Evolutionary conservation across 2,888 invertebrate genomes (phyloP).

Genomic region (Hipparchia semele): DNA sequence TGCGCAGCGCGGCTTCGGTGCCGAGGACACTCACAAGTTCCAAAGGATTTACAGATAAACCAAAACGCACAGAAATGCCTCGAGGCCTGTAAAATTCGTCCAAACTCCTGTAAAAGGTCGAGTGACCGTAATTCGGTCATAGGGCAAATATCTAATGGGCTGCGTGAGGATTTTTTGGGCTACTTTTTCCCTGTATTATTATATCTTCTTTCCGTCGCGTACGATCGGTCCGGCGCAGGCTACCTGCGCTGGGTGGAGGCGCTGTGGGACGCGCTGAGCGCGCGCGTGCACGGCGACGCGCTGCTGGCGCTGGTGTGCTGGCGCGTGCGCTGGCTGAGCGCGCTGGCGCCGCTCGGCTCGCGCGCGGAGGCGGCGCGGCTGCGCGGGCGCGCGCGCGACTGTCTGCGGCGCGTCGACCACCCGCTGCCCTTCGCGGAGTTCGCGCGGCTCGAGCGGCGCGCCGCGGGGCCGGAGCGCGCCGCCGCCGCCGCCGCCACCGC

Average conservation of each 20-base stretch:
- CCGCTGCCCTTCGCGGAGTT: conserved; percentile 57
- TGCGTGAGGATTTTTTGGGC: too few relatives aligned
- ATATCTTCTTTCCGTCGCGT: too few relatives aligned
- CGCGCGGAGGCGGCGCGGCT: conserved; percentile 42
- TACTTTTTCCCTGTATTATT: too few relatives aligned
- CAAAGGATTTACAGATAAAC: too few relatives aligned
- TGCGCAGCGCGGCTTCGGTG: too few relatives aligned
- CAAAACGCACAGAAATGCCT: too few relatives aligned
- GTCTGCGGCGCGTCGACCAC: conserved; percentile 43
- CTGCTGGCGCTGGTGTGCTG: conserved; percentile 54
- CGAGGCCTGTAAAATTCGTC: too few relatives aligned
- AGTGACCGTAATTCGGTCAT: too few relatives aligned
- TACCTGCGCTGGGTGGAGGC: conserved; percentile 47
- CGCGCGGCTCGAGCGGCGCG: conserved; percentile 55
- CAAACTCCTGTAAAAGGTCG: too few relatives aligned
- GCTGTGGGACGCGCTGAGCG: conserved; percentile 47
- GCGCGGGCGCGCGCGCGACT: conserved; percentile 38
- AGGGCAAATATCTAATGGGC: too few relatives aligned
- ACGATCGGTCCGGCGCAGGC: conserved; percentile 37
- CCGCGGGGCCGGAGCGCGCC: conserved; percentile 40
- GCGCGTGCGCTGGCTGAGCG: conserved; percentile 42
- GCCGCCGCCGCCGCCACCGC: conserved; percentile 41
- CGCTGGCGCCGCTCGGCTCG: conserved; percentile 38
- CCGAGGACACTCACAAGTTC: too few relatives aligned
- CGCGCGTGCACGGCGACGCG: conserved; percentile 55